Base-by-base conservation (phyloP, 37 sponge, comb jelly and placozoan genomes). In the Halisarca cf. caerulea region DNA sequence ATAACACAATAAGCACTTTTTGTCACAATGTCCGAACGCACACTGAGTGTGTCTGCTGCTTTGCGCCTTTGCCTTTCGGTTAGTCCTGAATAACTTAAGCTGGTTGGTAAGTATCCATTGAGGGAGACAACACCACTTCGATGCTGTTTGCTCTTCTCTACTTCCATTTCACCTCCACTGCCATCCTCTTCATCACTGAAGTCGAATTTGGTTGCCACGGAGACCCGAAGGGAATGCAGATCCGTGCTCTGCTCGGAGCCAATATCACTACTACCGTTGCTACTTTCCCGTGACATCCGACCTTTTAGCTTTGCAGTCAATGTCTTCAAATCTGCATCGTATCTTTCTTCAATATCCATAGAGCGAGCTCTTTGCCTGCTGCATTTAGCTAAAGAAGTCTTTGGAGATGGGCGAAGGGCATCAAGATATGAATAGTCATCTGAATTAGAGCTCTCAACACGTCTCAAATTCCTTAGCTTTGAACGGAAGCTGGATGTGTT, bases 161-260 rank as follows among this genome's bases (percentile, higher is more conserved):
- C 45, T 23, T 74, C 77, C 77, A 74, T 74, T 37, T 71, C 72
- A 30, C 40, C 32, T 33, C 36, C 77, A 41, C 77, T 74, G 25
- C 77, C 77, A 4, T 74, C 77, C 6, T 91, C 92, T 25, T 91
- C 92, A 44, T 91, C 92, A 39, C 92, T 91, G 43, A 88, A 59
- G 18, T 91, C 88, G 87, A 91, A 88, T 66, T 62, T 75, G 0
- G 85, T 66, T 17, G 84, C 82, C 7, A 85, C 45, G 0, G 85
- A 85, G 37, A 78, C 71, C n/a, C 85, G 69, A 23, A 90, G 80
- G 32, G 82, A 83, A 28, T 23, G 36, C 70, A 90, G 44, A 24
- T 90, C 91, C 27, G 25, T 23, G 4, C n/a, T 81, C 18, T 74
- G 80, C 38, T 89, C 89, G 37, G 35, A 42, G 17, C 72, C 79